Evolutionary conservation across 2,888 invertebrate species (phyloP), one percentile per base, ranked within the genome.

Genomic region (Leptinotarsa haldemani): DNA sequence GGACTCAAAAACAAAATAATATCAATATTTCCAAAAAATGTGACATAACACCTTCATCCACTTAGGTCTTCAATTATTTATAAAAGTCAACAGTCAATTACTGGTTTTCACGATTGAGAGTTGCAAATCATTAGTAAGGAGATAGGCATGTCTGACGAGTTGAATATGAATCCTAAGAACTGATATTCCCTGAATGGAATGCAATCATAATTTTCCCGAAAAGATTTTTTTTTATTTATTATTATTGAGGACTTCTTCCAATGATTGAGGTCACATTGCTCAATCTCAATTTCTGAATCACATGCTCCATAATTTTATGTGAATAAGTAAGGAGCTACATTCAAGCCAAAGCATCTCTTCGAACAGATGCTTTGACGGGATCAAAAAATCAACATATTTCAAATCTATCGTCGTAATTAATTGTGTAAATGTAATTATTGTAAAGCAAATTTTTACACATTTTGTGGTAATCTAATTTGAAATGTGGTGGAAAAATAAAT

Each of bases 331-430:
- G n/a, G 65, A 16, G 48, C 48, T 7, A 7, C 1, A 48, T 65
- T 65, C 46, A 71, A 20, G n/a, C 65, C 71, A 40, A 71, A 65
- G n/a, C 65, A 65, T 50, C 53, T 63, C 53, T 50, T 3, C 30
- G 15, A 25, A 40, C 47, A 52, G 2, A 13, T 63, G 68, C 56
- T 74, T 68, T 15, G 0, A 0, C 15, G 22, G 22, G n/a, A 48
- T 65, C 46, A 13, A 66, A 16, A 65, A 46, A 66, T n/a, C 1
- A 22, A 2, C 22, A 25, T 63, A 30, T 63, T 40, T 7, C 2
- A 4, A 16, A 40, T 40, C n/a, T n/a, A 25, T 7, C 7, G 1
- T 25, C 2, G 63, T n/a, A 40, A 30, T 63, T 3, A 16, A 48
- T 3, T n/a, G n/a, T n/a, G n/a, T n/a, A n/a, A n/a, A n/a, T n/a